Base-by-base conservation (phyloP, 2,797 vertebrate species). In the Phrynocephalus forsythii region DNA sequence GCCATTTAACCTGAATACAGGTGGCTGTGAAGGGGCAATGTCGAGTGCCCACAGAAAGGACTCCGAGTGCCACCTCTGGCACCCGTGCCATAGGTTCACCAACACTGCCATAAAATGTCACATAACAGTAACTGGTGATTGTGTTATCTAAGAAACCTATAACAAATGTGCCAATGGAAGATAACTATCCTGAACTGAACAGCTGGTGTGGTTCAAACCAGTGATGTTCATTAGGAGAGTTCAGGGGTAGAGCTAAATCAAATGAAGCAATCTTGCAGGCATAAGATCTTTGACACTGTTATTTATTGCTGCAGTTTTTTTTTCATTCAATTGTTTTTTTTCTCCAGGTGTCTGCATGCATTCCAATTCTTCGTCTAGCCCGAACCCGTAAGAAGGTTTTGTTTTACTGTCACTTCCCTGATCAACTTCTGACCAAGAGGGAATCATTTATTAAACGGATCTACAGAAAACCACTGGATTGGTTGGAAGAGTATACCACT, bases 321-420 rank as follows among this genome's bases (percentile, higher is more conserved):
- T 67, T 68, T 20, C 68, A 38, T 38, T 16, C 5, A 16, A 6
- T 2, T 66, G 50, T 52, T 76, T 76, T 88, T 33, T 85, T 93
- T 91, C 50, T 1, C 66, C 93, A 99, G 99, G 98, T 99, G 33
- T 99, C 99, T 0, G 98, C 97, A 67, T 99, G 99, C 87, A 98
- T 99, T 94, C 99, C 99, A 0, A 95, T 99, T 50, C 96, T 99
- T 86, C 97, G 98, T 83, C 95, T 99, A 94, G 96, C 98, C 84
- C 97, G 98, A 91, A 96, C 93, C 13, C 97, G 91, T 56, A 99
- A 99, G 96, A 99, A 98, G 94, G 97, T 99, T 93, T 95, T 99
- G 83, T 99, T 99, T 93, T 99, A 99, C 96, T 99, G 99, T 94
- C 99, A 99, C 95, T 99, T 99, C 87, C 99, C 99, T 0, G 99